These are phyloP conservation scores for Erinaceus europaeus DNA, from an alignment of 2,113 vertebrate species.

Conservation along the genomic window DNA sequence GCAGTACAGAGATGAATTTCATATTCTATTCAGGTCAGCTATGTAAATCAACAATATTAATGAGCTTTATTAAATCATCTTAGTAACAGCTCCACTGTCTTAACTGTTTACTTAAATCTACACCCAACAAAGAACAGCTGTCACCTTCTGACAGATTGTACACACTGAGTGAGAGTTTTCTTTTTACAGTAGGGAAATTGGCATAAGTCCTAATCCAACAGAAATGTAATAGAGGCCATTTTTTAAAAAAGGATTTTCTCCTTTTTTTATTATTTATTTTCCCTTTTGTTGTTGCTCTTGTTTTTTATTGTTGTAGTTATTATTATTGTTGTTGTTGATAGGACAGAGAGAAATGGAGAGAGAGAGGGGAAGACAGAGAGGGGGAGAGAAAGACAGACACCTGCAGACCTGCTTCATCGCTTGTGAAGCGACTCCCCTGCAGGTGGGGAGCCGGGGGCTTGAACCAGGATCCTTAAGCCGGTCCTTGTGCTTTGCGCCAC, in stretches of 20 bases:
- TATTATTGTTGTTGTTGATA: too few relatives aligned
- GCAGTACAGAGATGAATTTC: slow-evolving; percentile 35
- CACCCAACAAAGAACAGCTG: slow-evolving; percentile 67
- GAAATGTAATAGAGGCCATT: background rate
- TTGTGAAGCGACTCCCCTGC: too few relatives aligned
- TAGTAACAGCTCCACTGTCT: slow-evolving; percentile 74
- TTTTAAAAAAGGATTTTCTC: background rate
- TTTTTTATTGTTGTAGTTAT: too few relatives aligned
- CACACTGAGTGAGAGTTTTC: slow-evolving; percentile 54
- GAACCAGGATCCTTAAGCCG: too few relatives aligned
- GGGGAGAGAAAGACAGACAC: too few relatives aligned
- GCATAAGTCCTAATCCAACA: background rate
- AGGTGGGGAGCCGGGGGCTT: too few relatives aligned
- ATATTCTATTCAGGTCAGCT: slow-evolving; percentile 68
- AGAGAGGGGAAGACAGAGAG: too few relatives aligned
- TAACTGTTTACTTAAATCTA: slow-evolving; percentile 70
- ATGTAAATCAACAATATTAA: slow-evolving; percentile 65
- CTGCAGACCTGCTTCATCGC: too few relatives aligned
- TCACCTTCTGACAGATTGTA: slow-evolving; percentile 50
- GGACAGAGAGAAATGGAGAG: too few relatives aligned
- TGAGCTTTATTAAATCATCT: slow-evolving; percentile 80
- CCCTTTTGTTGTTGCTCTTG: too few relatives aligned
- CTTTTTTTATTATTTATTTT: too few relatives aligned
- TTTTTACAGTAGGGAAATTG: background rate
- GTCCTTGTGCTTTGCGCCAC: too few relatives aligned